A percentile compares a stretch with the other conserved stretches of the same genome.
phyloP scores from a whole-genome alignment of 2,888 invertebrate genomes.

The Stenotaenia linearis region DNA sequence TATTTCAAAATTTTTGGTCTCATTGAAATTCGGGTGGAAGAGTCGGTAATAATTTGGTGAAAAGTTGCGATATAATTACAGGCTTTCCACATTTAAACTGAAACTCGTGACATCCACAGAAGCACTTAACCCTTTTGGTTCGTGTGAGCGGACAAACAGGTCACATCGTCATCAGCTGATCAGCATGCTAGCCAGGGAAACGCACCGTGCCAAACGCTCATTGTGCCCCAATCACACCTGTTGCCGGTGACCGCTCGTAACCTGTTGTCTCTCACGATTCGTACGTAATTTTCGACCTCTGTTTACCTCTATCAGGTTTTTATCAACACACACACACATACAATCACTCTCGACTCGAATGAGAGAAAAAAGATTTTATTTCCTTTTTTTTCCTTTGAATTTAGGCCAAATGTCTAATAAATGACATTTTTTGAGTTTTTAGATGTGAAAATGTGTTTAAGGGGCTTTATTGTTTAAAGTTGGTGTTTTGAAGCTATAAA shows the following conservation, averaged over 20 bases:
- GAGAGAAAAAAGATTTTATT: too few species aligned
- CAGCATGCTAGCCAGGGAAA: slow-evolving; percentile 24
- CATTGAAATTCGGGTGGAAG: slow-evolving; percentile 3
- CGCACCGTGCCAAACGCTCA: slow-evolving; percentile 23
- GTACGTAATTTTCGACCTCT: slow-evolving; percentile 17
- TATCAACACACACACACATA: neutral
- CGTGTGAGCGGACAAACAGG: slow-evolving; percentile 22
- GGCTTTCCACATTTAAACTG: slow-evolving; percentile 8
- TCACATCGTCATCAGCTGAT: slow-evolving; percentile 21
- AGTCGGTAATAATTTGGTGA: neutral
- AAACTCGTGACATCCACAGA: slow-evolving; percentile 26
- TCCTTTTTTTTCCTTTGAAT: too few species aligned
- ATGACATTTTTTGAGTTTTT: too few species aligned
- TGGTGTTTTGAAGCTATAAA: too few species aligned
- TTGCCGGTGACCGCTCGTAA: slow-evolving; percentile 24
- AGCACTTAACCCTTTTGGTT: slow-evolving; percentile 24
- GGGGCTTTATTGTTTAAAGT: too few species aligned
- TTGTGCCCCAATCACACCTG: slow-evolving; percentile 26
- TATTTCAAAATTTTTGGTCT: too few species aligned
- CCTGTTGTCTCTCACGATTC: slow-evolving; percentile 24
- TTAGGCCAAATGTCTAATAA: too few species aligned
- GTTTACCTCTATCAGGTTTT: neutral
- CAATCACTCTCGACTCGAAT: neutral
- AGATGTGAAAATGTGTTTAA: too few species aligned
- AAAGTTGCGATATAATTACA: slow-evolving; percentile 16